Evolutionary conservation across 2,888 invertebrate species (phyloP).

Genomic region (Dascillus cervinus): DNA sequence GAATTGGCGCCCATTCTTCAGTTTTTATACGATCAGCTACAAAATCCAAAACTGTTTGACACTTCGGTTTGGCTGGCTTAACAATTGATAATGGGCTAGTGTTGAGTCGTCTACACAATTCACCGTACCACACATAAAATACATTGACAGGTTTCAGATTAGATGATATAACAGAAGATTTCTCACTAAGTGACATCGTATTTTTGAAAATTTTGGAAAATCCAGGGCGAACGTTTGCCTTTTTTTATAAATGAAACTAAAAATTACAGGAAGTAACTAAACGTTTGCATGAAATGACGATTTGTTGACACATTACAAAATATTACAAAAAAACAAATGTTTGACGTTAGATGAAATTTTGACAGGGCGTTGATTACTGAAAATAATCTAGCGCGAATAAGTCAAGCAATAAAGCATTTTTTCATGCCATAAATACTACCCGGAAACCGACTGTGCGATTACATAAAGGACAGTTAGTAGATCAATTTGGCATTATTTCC

Average conservation of each 20-base stretch:
- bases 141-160: conserved; percentile 30
- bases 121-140: conserved; percentile 40
- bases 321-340: background rate
- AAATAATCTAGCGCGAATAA: too few relatives aligned
- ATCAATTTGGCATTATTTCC: too few relatives aligned
- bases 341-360: background rate
- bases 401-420: too few relatives aligned
- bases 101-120: conserved; percentile 38
- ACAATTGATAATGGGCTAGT: conserved; percentile 32
- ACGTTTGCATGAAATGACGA: background rate
- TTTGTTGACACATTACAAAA: too few relatives aligned
- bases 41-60: conserved; percentile 50
- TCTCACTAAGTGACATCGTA: conserved; percentile 9
- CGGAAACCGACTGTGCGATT: too few relatives aligned
- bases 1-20: conserved; percentile 67
- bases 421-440: too few relatives aligned
- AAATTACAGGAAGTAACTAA: background rate
- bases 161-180: conserved; percentile 7
- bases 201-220: conserved; percentile 3
- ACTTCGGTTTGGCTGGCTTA: conserved; percentile 36
- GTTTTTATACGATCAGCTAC: conserved; percentile 67
- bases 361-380: too few relatives aligned
- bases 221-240: background rate
- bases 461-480: too few relatives aligned
- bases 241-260: background rate